These are phyloP conservation scores for Nyctalus aviator DNA, from an alignment of 2,797 vertebrate species.

Conservation along the genomic window DNA sequence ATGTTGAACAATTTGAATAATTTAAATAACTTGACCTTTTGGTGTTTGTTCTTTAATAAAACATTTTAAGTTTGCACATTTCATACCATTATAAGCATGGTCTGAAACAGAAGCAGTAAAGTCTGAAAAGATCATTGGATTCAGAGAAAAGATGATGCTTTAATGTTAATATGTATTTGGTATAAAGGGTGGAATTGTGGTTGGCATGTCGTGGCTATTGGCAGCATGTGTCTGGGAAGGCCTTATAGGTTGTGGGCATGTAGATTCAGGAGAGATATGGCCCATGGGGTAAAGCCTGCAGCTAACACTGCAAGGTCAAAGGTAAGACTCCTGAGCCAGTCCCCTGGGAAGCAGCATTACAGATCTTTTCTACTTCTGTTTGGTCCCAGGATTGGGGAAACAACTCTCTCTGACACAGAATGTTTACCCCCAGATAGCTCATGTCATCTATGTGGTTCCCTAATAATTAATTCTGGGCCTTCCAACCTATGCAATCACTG, in stretches of 20 bases:
- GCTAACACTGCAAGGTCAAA: neutral
- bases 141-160: neutral
- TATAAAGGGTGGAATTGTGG: neutral
- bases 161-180: neutral
- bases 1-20: neutral
- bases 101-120: neutral
- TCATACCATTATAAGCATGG: neutral
- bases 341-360: neutral
- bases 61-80: neutral
- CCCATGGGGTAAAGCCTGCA: neutral
- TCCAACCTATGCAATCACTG: neutral
- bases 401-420: neutral
- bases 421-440: neutral
- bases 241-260: neutral
- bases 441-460: neutral
- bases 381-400: neutral
- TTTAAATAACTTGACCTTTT: neutral
- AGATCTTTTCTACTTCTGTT: neutral
- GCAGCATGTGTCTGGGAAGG: neutral
- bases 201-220: neutral
- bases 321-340: neutral
- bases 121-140: neutral
- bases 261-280: neutral
- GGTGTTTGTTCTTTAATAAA: neutral
- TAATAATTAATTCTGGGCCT: neutral